phyloP scores from a whole-genome alignment of 2,113 vertebrate species.

The Fulmarus glacialis region DNA sequence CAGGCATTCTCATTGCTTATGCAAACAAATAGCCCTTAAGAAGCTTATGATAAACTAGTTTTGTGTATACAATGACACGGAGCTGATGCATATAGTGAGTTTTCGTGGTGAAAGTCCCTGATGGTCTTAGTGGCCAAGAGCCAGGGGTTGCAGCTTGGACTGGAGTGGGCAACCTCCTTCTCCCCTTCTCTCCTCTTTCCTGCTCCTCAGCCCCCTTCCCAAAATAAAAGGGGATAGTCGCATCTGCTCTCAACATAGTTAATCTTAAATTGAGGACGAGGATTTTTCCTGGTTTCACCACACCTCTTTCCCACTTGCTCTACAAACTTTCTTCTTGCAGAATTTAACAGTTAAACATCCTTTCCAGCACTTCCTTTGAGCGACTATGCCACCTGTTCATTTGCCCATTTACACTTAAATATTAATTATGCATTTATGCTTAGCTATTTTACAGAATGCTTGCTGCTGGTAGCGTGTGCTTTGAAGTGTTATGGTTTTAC shows the following conservation, averaged over 20 bases:
- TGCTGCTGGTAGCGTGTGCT: not conserved
- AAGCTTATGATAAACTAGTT: not conserved
- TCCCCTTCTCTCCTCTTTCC: not conserved
- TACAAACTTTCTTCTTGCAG: not conserved
- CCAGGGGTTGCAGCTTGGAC: not conserved
- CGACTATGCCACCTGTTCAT: accelerated
- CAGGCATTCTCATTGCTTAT: not conserved
- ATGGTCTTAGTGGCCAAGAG: not conserved
- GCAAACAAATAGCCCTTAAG: not conserved
- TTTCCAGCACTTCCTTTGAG: not conserved
- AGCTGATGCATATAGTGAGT: not conserved
- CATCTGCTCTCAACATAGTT: not conserved
- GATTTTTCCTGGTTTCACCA: not conserved
- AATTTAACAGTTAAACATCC: not conserved
- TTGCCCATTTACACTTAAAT: not conserved
- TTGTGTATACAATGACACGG: accelerated
- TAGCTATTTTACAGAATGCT: not conserved
- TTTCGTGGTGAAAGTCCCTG: not conserved
- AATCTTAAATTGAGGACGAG: not conserved
- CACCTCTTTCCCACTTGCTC: accelerated
- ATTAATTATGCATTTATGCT: not conserved
- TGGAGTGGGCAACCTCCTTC: accelerated
- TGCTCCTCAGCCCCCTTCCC: not conserved
- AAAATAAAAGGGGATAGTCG: not conserved
- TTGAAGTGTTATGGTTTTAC: not conserved